Evolutionary conservation across 2,797 vertebrate species (phyloP), one percentile per base, ranked within the genome.

Genomic region (Channa striata): DNA sequence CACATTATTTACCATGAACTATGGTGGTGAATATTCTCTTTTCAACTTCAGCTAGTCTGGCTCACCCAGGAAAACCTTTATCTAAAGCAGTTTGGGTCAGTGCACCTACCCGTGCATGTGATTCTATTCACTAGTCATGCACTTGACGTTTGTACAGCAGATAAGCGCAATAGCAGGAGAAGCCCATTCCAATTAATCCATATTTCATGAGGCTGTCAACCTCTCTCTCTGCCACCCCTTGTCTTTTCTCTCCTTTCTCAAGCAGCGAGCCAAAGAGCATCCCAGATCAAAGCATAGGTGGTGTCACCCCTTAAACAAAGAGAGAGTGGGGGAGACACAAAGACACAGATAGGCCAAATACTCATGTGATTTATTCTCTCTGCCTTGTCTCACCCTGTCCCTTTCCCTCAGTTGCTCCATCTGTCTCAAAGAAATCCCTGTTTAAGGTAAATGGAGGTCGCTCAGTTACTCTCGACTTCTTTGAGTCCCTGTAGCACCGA

Each of bases 221-320:
- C 67, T 60, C 51, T 72, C 40, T 68, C 60, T 44, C 42, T 43
- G 39, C 59, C 33, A 58, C 69, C 72, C 46, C 12, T 57, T 65
- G 13, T 81, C 50, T 59, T 20, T 68, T 65, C 70, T 86, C 70
- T 64, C 46, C 61, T 61, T 57, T 60, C 54, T 66, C 57, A 67
- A 50, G 58, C 54, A 11, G 61, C 69, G 64, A 76, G 63, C 65
- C 52, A 63, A 73, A 80, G 66, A 69, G 42, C 51, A 8, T 13
- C 44, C 3, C 47, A 65, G 79, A 91, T 91, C 83, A 91, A 89
- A 91, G 89, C 65, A 33, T 7, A 72, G 63, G 68, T 80, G 61
- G 60, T 80, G 79, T 78, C 83, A 88, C 68, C 83, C 59, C 69
- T 80, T 66, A 53, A 81, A 87, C 52, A 74, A 61, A 57, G 59